Evolutionary conservation across 2,888 invertebrate genomes (phyloP).

Genomic region (Callosobruchus maculatus): DNA sequence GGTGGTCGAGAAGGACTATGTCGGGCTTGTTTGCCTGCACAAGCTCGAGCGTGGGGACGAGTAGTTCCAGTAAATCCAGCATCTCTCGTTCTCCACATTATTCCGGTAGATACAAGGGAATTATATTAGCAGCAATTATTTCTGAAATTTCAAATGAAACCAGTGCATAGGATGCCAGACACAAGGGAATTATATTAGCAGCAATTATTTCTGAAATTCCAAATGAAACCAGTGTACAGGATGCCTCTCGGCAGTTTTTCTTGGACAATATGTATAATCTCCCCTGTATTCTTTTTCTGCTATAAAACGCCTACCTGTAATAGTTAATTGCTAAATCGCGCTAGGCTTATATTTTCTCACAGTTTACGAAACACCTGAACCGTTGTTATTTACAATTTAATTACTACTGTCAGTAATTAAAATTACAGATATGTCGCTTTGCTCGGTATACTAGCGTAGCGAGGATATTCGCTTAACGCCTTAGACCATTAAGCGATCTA

Average conservation of each 20-base stretch:
- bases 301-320: not conserved
- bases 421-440: not conserved
- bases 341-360: conserved; percentile 22
- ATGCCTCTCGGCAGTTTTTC: not conserved
- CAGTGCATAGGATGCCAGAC: too few species aligned
- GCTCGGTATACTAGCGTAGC: not conserved
- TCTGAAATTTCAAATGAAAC: too few species aligned
- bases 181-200: too few species aligned
- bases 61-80: too few species aligned
- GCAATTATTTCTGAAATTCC: not conserved
- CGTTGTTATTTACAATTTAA: not conserved
- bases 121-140: too few species aligned
- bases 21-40: too few species aligned
- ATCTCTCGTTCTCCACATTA: too few species aligned
- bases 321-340: conserved; percentile 19
- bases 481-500: too few species aligned
- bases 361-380: conserved; percentile 13
- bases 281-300: not conserved
- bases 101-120: too few species aligned
- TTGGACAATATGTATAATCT: not conserved
- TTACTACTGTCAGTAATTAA: not conserved
- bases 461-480: too few species aligned
- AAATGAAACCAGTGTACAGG: not conserved
- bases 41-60: too few species aligned
- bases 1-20: too few species aligned